Conservation (phyloP, 53 echinoderm and acorn worm genomes). For the Pentamera pediparva region DNA sequence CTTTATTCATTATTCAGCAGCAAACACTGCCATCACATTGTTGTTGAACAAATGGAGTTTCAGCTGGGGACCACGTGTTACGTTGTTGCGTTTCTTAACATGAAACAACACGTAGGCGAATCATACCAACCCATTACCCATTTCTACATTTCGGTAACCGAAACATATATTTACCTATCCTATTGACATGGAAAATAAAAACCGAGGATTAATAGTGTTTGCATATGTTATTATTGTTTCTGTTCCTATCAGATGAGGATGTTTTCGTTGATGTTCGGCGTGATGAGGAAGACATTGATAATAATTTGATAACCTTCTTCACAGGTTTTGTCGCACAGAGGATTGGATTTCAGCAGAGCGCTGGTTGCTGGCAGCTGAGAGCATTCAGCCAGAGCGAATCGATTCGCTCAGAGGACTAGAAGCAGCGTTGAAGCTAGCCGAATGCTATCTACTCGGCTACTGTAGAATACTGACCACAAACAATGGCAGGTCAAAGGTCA, state of each 20-base stretch:
- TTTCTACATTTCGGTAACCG: too few species aligned
- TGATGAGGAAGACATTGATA: neutral
- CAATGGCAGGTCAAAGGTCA: constrained; percentile 20
- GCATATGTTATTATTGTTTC: neutral
- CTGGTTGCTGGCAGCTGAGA: constrained; percentile 56
- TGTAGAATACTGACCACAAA: constrained; percentile 29
- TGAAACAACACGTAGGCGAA: too few species aligned
- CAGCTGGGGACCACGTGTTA: too few species aligned
- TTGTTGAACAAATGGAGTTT: too few species aligned
- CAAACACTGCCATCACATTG: too few species aligned
- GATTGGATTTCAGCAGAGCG: constrained; percentile 44
- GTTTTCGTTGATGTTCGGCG: neutral
- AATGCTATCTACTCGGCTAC: constrained; percentile 61
- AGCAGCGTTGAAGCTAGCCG: constrained; percentile 50
- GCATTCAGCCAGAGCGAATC: constrained; percentile 30
- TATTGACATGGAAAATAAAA: too few species aligned
- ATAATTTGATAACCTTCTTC: neutral
- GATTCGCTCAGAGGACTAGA: constrained; percentile 35
- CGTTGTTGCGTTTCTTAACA: too few species aligned
- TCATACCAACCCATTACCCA: too few species aligned
- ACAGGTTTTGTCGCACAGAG: constrained; percentile 56
- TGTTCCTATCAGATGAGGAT: neutral
- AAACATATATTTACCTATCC: too few species aligned
- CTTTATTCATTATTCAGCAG: too few species aligned
- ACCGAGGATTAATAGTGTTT: neutral